A percentile compares a stretch with the other conserved stretches of the same genome.
These are phyloP conservation scores for Excalfactoria chinensis DNA, from an alignment of 2,113 vertebrate species.

Conservation along the genomic window DNA sequence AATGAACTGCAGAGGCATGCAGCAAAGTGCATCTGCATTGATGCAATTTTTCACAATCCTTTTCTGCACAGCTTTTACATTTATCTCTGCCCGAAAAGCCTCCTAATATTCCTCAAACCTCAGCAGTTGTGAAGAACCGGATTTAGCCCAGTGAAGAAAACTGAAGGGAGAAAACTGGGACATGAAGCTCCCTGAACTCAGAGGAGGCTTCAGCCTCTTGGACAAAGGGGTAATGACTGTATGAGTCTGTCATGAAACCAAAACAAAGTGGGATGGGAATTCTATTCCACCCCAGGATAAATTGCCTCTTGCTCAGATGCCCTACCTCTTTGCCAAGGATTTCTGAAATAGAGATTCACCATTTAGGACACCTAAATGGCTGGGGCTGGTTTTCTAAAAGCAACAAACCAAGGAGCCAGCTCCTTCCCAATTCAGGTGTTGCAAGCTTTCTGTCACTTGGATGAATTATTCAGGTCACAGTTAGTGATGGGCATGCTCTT, in stretches of 20 bases:
- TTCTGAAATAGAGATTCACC: neutral
- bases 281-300: neutral
- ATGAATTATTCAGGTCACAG: neutral
- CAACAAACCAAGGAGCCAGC: neutral
- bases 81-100: neutral
- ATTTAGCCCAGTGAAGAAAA: neutral
- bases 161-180: neutral
- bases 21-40: neutral
- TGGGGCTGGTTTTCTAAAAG: neutral
- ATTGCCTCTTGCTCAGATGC: neutral
- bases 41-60: neutral
- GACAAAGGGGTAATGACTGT: neutral
- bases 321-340: neutral
- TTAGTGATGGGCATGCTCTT: neutral
- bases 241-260: neutral
- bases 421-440: neutral
- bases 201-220: neutral
- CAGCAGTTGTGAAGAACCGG: neutral
- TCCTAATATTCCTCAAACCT: neutral
- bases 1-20: rapidly evolving
- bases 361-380: neutral
- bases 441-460: neutral
- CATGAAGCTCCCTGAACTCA: neutral
- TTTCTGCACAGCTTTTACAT: neutral
- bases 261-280: neutral